phyloP scores from a whole-genome alignment of 1,140 invertebrate species.

The Pogonognathellus flavescens region DNA sequence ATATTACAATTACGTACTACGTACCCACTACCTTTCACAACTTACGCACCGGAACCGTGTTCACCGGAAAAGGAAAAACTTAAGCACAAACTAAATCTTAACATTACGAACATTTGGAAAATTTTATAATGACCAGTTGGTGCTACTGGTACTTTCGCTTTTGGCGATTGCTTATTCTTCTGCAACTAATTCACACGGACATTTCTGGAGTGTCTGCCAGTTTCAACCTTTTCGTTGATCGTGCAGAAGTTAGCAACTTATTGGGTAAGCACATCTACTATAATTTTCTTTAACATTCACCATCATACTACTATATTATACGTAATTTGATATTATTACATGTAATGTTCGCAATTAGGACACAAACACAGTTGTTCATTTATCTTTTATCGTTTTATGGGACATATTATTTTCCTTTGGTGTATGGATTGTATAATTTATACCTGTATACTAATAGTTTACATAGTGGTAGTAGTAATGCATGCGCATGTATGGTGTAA shows the following conservation, averaged over 20 bases:
- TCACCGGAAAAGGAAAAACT: neutral
- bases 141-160: slow-evolving; percentile 33
- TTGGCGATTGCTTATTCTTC: slow-evolving; percentile 11
- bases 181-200: neutral
- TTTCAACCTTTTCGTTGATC: slow-evolving; percentile 43
- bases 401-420: slow-evolving; percentile 14
- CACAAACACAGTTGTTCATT: neutral
- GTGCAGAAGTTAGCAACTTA: slow-evolving; percentile 41
- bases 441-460: too few relatives aligned
- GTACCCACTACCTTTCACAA: neutral
- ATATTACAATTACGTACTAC: slow-evolving; percentile 1
- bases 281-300: neutral
- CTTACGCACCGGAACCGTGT: neutral
- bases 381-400: slow-evolving; percentile 2
- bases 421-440: too few relatives aligned
- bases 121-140: slow-evolving; percentile 51
- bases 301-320: neutral
- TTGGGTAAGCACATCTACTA: slow-evolving; percentile 11
- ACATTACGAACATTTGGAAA: neutral
- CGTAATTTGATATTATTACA: neutral
- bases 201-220: slow-evolving; percentile 22
- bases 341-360: neutral
- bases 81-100: neutral
- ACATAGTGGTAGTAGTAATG: too few relatives aligned
- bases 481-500: too few relatives aligned